phyloP scores from a whole-genome alignment of 2,797 vertebrate genomes.

The Rousettus madagascariensis region DNA sequence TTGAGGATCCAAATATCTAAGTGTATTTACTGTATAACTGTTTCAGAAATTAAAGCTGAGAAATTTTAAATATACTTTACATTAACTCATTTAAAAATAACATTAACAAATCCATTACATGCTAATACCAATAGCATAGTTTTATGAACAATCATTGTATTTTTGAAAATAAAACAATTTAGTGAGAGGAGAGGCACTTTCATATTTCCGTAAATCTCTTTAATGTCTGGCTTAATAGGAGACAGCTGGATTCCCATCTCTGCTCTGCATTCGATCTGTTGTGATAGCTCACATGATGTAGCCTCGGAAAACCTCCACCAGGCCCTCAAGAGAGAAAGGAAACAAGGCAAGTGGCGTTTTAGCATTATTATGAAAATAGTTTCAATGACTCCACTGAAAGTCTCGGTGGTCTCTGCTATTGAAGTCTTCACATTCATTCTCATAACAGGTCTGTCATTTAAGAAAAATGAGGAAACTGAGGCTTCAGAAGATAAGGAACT shows the following conservation, averaged over 20 bases:
- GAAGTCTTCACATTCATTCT: not conserved
- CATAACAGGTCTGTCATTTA: not conserved
- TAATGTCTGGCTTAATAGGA: not conserved
- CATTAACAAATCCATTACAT: not conserved
- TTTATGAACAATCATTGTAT: not conserved
- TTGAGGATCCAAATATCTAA: not conserved
- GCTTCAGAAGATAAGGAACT: not conserved
- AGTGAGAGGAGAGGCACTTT: not conserved
- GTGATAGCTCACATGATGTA: not conserved
- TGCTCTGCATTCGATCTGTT: not conserved
- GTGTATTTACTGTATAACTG: not conserved
- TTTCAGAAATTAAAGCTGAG: not conserved
- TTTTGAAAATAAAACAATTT: slow-evolving; percentile 20
- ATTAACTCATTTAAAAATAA: not conserved
- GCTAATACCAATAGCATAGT: not conserved
- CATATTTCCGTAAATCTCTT: not conserved
- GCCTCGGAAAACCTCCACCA: not conserved
- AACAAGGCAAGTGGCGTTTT: not conserved
- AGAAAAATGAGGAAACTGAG: not conserved
- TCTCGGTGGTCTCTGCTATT: not conserved
- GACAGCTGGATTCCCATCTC: slow-evolving; percentile 6
- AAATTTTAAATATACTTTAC: not conserved
- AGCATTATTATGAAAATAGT: not conserved
- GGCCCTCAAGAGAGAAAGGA: not conserved
- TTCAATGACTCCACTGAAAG: not conserved